Base-by-base conservation (phyloP, 2,797 vertebrate genomes). In the Propithecus deckenii region DNA sequence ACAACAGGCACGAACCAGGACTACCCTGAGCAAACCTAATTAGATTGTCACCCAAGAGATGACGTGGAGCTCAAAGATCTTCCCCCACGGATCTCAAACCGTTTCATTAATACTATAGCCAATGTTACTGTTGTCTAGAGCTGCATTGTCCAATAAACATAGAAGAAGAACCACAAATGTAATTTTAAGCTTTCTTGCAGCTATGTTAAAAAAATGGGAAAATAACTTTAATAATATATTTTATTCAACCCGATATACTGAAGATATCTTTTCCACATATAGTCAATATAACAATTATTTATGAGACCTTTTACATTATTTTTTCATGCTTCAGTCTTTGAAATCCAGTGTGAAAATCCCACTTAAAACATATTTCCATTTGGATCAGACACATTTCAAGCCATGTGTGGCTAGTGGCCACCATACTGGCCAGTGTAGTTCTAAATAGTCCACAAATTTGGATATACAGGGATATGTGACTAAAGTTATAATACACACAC, bases 221-320 rank as follows among this genome's bases (percentile, higher is more conserved):
- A 93, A 89, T 87, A 63, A 85, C 59, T 92, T 80, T 75, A 83
- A 83, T 35, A 81, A 35, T 38, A 55, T 79, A 83, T 76, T 81
- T 88, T 91, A 90, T 20, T 92, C 41, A 89, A 55, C 6, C 3
- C 5, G 75, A 18, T 46, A 71, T 52, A 69, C 15, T 46, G 89
- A 93, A 65, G 17, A 11, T 50, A 48, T 89, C 5, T 78, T 89
- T 86, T 94, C 14, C 74, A 75, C 1, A 80, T 38, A 43, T 32
- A 85, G 22, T 95, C 50, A 76, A 63, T 80, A 83, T 63, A 57
- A 67, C 80, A 57, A 46, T 94, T 43, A 87, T 41, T 91, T 76
- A 57, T 23, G 22, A 94, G 20, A 23, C 4, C 32, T 52, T 89
- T 50, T 41, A 59, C 9, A 35, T 83, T 71, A 79, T 52, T 80